Evolutionary conservation across 2,888 invertebrate genomes (phyloP), one percentile per base, ranked within the genome.

Genomic region (Chymomyza caudatula): DNA sequence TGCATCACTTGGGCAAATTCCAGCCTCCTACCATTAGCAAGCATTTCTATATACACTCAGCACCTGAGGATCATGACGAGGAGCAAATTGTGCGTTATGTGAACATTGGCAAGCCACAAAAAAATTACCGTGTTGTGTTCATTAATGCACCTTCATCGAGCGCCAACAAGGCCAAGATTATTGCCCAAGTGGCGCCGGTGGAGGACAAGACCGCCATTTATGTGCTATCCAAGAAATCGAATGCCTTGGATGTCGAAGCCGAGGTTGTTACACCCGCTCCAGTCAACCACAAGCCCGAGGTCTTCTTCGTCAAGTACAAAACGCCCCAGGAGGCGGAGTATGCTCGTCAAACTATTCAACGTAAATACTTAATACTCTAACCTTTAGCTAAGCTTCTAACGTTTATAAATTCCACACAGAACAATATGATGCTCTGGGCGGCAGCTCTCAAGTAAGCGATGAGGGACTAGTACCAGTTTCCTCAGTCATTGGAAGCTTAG

Each of bases 141-240:
- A 89, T 90, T 70, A 88, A 89, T 56, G 84, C 89, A 0, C 90
- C 90, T n/a, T 73, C 88, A 1, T 85, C 88, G 22, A 80, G 79
- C 44, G 73, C 85, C 51, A 80, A 78, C 60, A 84, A 82, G 73
- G 87, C 88, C 55, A 87, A 89, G 69, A 87, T 89, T 29, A 87
- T 89, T 60, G 89, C 88, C 65, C 84, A 87, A 52, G 77, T 89
- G 55, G 88, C 88, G 3, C 88, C 89, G 1, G 83, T 84, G 2
- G 90, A 90, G 78, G 90, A 90, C 15, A 89, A 89, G 76, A 90
- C 90, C 11, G 88, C 90, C 65, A 88, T 90, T 65, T 90, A 90
- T 69, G 89, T 90, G 19, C 84, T 90, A 43, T 83, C 88, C 23
- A 90, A 90, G 81, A 90, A 90, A 54, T 71, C 82, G 17, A 85